Percentiles rank a stretch among this genome's conserved stretches.
Evolutionary conservation across 92 coral and sea anemone genomes (phyloP).

Genomic region (Porites cylindrica): DNA sequence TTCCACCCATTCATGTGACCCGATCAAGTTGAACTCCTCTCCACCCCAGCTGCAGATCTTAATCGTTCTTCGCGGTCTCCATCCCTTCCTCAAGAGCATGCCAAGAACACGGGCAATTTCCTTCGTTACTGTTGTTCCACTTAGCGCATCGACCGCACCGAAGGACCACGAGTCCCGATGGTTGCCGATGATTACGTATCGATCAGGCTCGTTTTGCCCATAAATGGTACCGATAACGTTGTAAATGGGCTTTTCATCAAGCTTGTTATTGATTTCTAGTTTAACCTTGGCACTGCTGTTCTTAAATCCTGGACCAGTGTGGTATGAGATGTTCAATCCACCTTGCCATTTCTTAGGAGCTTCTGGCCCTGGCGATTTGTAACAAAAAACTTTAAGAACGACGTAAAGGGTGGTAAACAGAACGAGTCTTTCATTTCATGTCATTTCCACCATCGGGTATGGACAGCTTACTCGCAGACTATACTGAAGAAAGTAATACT

Average conservation of each 20-base stretch:
- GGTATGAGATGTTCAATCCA: constrained; percentile 63
- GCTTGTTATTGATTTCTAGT: constrained; percentile 76
- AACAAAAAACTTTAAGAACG: neutral
- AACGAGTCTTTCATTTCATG: too few species aligned
- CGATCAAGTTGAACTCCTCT: constrained; percentile 94
- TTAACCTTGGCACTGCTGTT: constrained; percentile 59
- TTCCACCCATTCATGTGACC: constrained; percentile 98
- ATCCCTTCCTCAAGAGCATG: constrained; percentile 77
- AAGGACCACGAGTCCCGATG: constrained; percentile 95
- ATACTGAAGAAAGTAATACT: too few species aligned
- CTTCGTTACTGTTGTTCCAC: constrained; percentile 87
- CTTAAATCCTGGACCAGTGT: constrained; percentile 88
- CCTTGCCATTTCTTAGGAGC: constrained; percentile 49
- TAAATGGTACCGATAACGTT: constrained; percentile 95
- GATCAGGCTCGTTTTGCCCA: constrained; percentile 93
- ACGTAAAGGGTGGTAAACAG: too few species aligned
- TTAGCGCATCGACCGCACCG: constrained; percentile 93
- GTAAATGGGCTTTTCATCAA: constrained; percentile 61
- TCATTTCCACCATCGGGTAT: too few species aligned
- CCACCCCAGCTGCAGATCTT: constrained; percentile 99
- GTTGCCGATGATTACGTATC: constrained; percentile 89
- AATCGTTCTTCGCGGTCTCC: constrained; percentile 96
- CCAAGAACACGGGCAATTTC: constrained; percentile 93
- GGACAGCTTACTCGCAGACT: too few species aligned
- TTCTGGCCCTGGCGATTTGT: neutral